These are phyloP conservation scores for Trachelus iudaicus DNA, from an alignment of 2,888 invertebrate species.

Conservation along the genomic window DNA sequence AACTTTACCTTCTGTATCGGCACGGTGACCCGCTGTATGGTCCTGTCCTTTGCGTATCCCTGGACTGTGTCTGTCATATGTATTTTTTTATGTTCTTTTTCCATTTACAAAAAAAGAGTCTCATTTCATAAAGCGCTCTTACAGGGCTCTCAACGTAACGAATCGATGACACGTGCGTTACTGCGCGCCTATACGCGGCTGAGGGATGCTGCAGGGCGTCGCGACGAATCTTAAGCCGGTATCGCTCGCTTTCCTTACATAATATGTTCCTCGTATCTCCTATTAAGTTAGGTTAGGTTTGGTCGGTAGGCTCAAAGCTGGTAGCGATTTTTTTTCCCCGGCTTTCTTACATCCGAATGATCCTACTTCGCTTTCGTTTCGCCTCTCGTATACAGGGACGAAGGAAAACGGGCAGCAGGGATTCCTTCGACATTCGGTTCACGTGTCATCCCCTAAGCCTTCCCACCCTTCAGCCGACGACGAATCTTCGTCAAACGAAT, in stretches of 20 bases:
- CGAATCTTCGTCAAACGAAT: background rate
- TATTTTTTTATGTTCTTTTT: background rate
- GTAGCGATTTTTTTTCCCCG: background rate
- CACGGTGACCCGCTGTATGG: background rate
- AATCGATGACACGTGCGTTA: background rate
- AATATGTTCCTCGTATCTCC: background rate
- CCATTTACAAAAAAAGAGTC: background rate
- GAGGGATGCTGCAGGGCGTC: background rate
- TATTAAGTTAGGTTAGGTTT: background rate
- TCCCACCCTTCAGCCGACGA: background rate
- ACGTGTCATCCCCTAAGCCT: background rate
- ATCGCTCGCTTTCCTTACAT: background rate
- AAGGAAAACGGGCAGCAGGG: background rate
- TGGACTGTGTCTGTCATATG: background rate
- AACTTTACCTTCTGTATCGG: background rate
- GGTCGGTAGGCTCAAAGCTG: background rate
- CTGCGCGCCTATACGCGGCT: background rate
- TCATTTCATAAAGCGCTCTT: background rate
- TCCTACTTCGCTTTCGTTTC: background rate
- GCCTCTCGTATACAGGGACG: background rate
- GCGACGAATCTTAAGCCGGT: background rate
- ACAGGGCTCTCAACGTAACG: background rate
- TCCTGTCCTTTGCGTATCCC: too few species aligned
- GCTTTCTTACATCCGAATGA: background rate
- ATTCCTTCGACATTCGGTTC: background rate